Evolutionary conservation across 2,888 invertebrate genomes (phyloP).

Genomic region (Folsomia candida): DNA sequence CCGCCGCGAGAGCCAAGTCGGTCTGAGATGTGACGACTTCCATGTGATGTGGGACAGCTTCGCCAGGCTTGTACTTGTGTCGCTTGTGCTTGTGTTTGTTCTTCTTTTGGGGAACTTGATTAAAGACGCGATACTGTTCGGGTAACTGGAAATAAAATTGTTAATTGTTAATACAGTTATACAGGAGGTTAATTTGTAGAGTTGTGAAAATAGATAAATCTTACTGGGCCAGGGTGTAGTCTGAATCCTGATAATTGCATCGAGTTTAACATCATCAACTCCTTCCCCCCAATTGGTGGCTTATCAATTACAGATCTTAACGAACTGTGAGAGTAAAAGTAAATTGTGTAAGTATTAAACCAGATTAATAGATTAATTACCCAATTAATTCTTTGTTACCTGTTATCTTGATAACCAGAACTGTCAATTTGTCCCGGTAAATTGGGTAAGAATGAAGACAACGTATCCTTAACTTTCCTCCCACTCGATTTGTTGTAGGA

Average conservation of each 20-base stretch:
- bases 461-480: slow-evolving; percentile 89
- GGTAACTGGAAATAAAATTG: slow-evolving; percentile 64
- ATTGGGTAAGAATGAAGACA: slow-evolving; percentile 92
- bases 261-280: slow-evolving; percentile 78
- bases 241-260: slow-evolving; percentile 89
- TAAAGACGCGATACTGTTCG: slow-evolving; percentile 90
- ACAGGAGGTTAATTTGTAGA: not conserved
- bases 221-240: slow-evolving; percentile 86
- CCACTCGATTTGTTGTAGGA: slow-evolving; percentile 97
- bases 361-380: not conserved
- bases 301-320: slow-evolving; percentile 91
- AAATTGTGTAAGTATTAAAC: not conserved
- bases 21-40: slow-evolving; percentile 40
- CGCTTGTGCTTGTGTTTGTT: slow-evolving; percentile 95
- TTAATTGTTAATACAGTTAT: slow-evolving; percentile 2
- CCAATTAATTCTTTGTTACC: slow-evolving; percentile 57
- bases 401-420: slow-evolving; percentile 72
- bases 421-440: slow-evolving; percentile 93
- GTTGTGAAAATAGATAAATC: slow-evolving; percentile 44
- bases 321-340: slow-evolving; percentile 64
- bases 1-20: slow-evolving; percentile 71
- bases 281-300: slow-evolving; percentile 88
- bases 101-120: slow-evolving; percentile 85
- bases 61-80: slow-evolving; percentile 87
- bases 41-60: slow-evolving; percentile 58